Base-by-base conservation (phyloP, 2,797 vertebrate genomes). In the Poeciliopsis presidionis region DNA sequence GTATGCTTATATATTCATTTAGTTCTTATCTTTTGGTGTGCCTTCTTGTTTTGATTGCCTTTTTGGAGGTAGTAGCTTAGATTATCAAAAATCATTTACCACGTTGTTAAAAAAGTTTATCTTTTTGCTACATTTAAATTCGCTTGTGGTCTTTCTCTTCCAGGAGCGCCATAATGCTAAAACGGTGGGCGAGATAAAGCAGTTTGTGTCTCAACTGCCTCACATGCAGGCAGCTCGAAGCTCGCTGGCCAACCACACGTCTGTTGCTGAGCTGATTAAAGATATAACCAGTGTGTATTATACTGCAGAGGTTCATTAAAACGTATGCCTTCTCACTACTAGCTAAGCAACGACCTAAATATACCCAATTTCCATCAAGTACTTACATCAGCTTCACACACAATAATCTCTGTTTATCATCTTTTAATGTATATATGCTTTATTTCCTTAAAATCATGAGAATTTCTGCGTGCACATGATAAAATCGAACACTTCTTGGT, bases 111-210 rank as follows among this genome's bases (percentile, higher is more conserved):
- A 45, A 45, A 41, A 12, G 7, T 67, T 67, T 0, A 20, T 49
- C 16, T 28, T 28, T 28, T 8, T 2, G 14, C n/a, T 57, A 28
- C 55, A 14, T 47, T 18, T 63, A 18, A 33, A 2, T 20, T 41
- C 3, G 30, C 30, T 7, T 33, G 30, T 61, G 59, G 11, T 57
- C 59, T 65, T 71, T 78, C 59, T 77, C 85, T 93, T 88, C 53
- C 89, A 99, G 98, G 98, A 98, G 67, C 95, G 98, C 43, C 98
- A 99, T 89, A 98, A 98, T 0, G 98, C 98, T 0, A 99, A 98
- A 94, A 99, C 98, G 0, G 98, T 99, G 5, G 98, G 98, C 1
- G 98, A 99, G 92, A 99, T 99, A 74, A 99, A 99, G 93, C 98
- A 99, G 94, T 99, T 99, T 87, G 98, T 99, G 43, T 99, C 98